These are phyloP conservation scores for Zaprionus inermis DNA, from an alignment of 1,140 invertebrate genomes.

Conservation along the genomic window DNA sequence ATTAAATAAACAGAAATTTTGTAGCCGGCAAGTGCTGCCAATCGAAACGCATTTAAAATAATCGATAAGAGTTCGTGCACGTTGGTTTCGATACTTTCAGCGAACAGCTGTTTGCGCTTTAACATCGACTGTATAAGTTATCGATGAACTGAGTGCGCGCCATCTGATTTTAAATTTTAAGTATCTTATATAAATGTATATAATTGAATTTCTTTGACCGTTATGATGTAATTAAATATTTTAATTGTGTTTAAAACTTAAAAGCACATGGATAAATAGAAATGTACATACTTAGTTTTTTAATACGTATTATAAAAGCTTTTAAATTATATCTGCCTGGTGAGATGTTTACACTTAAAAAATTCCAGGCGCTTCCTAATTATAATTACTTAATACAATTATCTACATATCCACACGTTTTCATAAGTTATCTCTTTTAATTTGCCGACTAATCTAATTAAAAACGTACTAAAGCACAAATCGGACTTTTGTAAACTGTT, in stretches of 20 bases:
- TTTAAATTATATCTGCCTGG: too few species aligned
- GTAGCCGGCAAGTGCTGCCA: conserved; percentile 21
- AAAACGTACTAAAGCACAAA: not conserved
- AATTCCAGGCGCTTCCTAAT: not conserved
- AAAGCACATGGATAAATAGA: too few species aligned
- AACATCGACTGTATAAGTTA: not conserved
- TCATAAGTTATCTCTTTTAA: not conserved
- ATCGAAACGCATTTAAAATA: not conserved
- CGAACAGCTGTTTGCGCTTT: not conserved
- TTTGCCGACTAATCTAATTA: not conserved
- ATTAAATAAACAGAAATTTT: conserved; percentile 3
- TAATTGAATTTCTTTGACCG: too few species aligned
- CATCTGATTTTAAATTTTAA: too few species aligned
- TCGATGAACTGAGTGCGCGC: not conserved
- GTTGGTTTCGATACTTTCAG: not conserved
- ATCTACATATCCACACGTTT: not conserved
- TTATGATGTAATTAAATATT: too few species aligned
- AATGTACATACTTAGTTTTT: too few species aligned
- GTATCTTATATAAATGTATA: too few species aligned
- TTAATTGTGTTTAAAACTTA: too few species aligned
- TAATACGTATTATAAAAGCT: too few species aligned
- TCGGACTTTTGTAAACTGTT: not conserved
- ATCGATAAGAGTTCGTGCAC: not conserved
- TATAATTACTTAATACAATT: not conserved
- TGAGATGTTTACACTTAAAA: not conserved